Base-by-base conservation (phyloP, 2,113 vertebrate genomes). In the Pristiophorus japonicus region DNA sequence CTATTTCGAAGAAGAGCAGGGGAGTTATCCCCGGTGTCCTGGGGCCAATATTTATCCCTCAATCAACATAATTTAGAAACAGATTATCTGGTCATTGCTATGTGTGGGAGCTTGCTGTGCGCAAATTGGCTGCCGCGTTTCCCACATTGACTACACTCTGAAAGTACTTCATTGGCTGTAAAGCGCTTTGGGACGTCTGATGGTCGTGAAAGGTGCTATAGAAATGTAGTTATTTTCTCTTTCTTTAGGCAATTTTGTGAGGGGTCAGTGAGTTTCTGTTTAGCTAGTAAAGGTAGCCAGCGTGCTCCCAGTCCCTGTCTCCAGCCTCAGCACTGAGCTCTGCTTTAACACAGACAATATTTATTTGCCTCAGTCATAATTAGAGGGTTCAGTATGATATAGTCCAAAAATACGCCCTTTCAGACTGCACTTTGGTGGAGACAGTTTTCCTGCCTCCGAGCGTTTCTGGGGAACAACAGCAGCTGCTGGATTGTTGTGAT, bases 171-270 rank as follows among this genome's bases (percentile, higher is more conserved):
- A n/a, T n/a, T n/a, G n/a, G 51, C 51, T 51, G 51, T 51, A 4
- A 51, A 51, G 51, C 4, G 51, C 51, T 51, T 51, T 51, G 51
- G 51, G 51, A 51, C 51, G 51, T 51, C 51, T 4, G 51, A 4
- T 51, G 51, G 4, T 51, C 51, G 51, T 51, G 51, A 51, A 51
- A 51, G 51, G 51, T 4, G 51, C 51, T 51, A 51, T 51, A 51
- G 1, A 51, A 51, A 51, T 51, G 51, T 4, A 51, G 51, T 51
- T 4, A 51, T 1, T 51, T 4, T 51, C 4, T 51, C 51, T 51
- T 51, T 51, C 34, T 81, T 81, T 81, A 81, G 42, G 34, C 78
- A 81, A 81, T 81, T n/a, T 45, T 96, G 95, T 96, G 96, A 96
- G 7, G 0, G 95, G 95, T 95, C 96, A 95, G 95, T 94, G 96